Base-by-base conservation (phyloP, 2,797 vertebrate genomes). In the Brachymystax lenok region DNA sequence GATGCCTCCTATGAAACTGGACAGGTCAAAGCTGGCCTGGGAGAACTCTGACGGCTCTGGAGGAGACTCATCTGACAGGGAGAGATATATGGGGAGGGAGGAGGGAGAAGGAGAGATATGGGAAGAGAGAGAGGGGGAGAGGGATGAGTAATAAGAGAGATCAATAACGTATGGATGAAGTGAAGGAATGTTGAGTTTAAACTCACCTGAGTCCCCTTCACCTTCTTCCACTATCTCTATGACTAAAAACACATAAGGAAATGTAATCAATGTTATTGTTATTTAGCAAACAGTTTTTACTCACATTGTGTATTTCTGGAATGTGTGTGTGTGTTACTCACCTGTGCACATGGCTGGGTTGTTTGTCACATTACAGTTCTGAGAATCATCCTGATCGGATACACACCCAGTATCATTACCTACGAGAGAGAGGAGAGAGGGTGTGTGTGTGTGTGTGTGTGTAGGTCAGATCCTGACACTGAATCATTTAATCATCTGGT, bases 1-100 rank as follows among this genome's bases (percentile, higher is more conserved):
- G 0, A 96, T 93, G 51, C 97, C 97, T 0, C 97, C 97, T 0
- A 97, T 87, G 89, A 99, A 99, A 80, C 97, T 99, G 83, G 97
- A 95, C 0, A 96, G 93, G 80, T 98, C 94, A 1, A 98, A 99
- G 71, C 92, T 92, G 76, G 94, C 92, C 90, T 95, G 94, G 54
- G 93, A 93, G 76, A 93, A 92, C 76, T 91, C 81, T 3, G 91
- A 40, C 28, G 79, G 24, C 1, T 90, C 51, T 10, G 50, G 70
- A 27, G 46, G 40, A 6, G 16, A 21, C 24, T 28, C 33, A 19
- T 86, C 17, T 88, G 84, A 35, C 16, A n/a, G 17, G 28, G 27
- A 3, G 24, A 33, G 51, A n/a, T 27, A 30, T 51, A 72, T 8
- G 17, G 5, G 7, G 71, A 30, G 13, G 21, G 46, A 54, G 12